These are phyloP conservation scores for Mythimna impura DNA, from an alignment of 2,888 invertebrate genomes.

Conservation along the genomic window DNA sequence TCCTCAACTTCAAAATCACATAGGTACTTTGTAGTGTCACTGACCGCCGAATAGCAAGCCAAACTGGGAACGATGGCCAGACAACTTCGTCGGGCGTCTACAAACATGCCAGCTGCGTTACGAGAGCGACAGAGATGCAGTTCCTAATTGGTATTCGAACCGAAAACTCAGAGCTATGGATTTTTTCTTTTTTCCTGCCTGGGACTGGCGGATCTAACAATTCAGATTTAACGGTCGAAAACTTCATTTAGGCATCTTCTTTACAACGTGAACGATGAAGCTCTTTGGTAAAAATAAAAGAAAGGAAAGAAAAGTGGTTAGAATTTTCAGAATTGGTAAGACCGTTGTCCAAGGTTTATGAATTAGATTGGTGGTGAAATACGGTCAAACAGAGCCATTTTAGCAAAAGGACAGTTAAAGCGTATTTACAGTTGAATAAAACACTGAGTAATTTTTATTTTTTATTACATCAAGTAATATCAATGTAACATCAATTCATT, in stretches of 20 bases:
- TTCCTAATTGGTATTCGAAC: constrained; percentile 15
- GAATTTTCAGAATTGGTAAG: background rate
- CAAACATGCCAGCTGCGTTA: constrained; percentile 12
- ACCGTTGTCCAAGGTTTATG: background rate
- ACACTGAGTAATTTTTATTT: constrained; percentile 57
- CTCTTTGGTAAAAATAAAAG: background rate
- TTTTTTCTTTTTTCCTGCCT: background rate
- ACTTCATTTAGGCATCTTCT: background rate
- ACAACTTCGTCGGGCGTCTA: constrained; percentile 4
- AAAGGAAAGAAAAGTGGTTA: background rate
- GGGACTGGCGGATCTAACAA: background rate
- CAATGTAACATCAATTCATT: constrained; percentile 77
- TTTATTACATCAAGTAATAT: constrained; percentile 86
- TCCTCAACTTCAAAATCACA: constrained; percentile 11
- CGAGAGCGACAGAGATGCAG: constrained; percentile 29
- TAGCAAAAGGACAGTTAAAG: background rate
- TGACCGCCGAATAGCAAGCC: constrained; percentile 9
- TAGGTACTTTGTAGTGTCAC: constrained; percentile 14
- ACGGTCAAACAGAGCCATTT: background rate
- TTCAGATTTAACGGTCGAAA: background rate
- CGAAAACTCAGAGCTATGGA: constrained; percentile 4
- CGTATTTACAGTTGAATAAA: constrained; percentile 36
- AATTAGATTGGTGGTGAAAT: background rate
- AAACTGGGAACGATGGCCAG: constrained; percentile 2
- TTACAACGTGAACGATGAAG: background rate